Evolutionary conservation across 30 jellyfish, hydroid and myxozoan species (phyloP).

Genomic region (Catostylus mosaicus): DNA sequence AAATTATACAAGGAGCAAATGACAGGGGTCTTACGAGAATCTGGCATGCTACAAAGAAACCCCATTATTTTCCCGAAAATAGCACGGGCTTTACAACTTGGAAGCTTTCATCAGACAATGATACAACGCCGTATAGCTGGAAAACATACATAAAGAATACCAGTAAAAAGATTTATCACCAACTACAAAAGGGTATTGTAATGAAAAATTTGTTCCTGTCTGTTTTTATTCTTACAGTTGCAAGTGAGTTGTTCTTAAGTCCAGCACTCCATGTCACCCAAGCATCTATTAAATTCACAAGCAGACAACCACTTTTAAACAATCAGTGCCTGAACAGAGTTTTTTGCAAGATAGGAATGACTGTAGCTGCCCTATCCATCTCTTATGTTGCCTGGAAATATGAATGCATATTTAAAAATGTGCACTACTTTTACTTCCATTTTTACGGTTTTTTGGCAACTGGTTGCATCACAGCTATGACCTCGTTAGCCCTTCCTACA

Average conservation of each 20-base stretch:
- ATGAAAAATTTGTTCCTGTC: slow-evolving; percentile 53
- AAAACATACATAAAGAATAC: slow-evolving; percentile 35
- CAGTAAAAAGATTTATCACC: slow-evolving; percentile 35
- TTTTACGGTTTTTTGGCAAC: slow-evolving; percentile 70
- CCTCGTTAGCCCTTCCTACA: slow-evolving; percentile 51
- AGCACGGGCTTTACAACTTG: neutral
- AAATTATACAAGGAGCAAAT: neutral
- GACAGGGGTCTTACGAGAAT: neutral
- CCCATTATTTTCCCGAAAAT: neutral
- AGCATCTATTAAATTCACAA: slow-evolving; percentile 47
- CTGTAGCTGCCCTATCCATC: slow-evolving; percentile 57
- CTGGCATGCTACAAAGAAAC: neutral
- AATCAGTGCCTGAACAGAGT: slow-evolving; percentile 61
- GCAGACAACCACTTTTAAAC: slow-evolving; percentile 31
- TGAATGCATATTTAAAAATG: slow-evolving; percentile 34
- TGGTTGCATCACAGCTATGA: slow-evolving; percentile 61
- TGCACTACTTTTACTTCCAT: slow-evolving; percentile 67
- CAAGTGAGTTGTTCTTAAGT: slow-evolving; percentile 62
- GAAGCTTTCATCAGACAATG: neutral
- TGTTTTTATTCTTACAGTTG: slow-evolving; percentile 41
- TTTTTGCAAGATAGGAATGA: slow-evolving; percentile 62
- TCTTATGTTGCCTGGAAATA: slow-evolving; percentile 63
- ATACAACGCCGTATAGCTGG: slow-evolving; percentile 33
- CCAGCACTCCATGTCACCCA: slow-evolving; percentile 65
- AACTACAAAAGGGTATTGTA: slow-evolving; percentile 45